Evolutionary conservation across 1,140 invertebrate species (phyloP).

Genomic region (Halyomorpha halys): DNA sequence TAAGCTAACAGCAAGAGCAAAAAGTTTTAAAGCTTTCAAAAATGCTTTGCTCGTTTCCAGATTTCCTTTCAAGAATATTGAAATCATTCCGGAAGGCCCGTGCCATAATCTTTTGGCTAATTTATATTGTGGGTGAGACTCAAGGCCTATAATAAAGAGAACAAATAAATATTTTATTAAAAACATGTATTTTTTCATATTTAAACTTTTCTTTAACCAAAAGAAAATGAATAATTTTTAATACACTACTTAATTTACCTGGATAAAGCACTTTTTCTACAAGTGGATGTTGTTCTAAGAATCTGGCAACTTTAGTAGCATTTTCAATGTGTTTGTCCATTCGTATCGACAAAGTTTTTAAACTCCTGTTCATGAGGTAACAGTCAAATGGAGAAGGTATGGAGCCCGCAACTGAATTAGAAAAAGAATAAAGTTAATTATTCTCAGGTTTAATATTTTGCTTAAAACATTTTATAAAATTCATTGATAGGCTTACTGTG

Average conservation of each 20-base stretch:
- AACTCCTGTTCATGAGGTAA: conserved; percentile 80
- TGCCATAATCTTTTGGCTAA: conserved; percentile 70
- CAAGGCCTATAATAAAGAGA: conserved; percentile 50
- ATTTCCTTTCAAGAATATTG: conserved; percentile 77
- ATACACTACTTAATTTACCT: conserved; percentile 41
- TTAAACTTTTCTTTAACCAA: too few relatives aligned
- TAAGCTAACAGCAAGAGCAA: conserved; percentile 87
- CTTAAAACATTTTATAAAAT: too few relatives aligned
- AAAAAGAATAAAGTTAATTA: background rate
- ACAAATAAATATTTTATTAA: too few relatives aligned
- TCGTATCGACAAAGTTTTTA: conserved; percentile 85
- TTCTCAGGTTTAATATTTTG: too few relatives aligned
- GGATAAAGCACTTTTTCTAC: conserved; percentile 80
- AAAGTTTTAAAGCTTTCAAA: conserved; percentile 64
- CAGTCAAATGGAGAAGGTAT: conserved; percentile 96
- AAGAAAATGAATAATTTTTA: too few relatives aligned
- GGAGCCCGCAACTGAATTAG: conserved; percentile 64
- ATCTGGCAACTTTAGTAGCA: conserved; percentile 64
- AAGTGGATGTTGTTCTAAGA: conserved; percentile 61
- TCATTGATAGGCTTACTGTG: conserved; percentile 52
- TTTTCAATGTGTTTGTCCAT: conserved; percentile 85
- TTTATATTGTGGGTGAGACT: conserved; percentile 85
- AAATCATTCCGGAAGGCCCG: conserved; percentile 87
- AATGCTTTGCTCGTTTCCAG: conserved; percentile 67
- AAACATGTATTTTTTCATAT: too few relatives aligned